Percentiles rank a stretch among this genome's conserved stretches.
Evolutionary conservation across 2,797 vertebrate species (phyloP).

Genomic region (Oophaga sylvatica): DNA sequence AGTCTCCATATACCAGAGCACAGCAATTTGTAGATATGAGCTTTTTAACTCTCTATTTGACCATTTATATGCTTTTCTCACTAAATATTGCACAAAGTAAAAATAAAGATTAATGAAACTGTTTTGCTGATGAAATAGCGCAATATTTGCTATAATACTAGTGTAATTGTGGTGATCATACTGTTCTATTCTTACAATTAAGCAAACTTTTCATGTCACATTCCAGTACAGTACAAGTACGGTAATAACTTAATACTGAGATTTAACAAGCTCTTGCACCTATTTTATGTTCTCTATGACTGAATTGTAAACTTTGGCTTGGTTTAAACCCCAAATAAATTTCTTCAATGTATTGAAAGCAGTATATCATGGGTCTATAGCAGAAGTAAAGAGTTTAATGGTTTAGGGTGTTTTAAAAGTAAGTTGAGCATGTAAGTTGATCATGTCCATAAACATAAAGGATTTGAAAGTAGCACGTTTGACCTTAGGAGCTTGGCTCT

Average conservation of each 20-base stretch:
- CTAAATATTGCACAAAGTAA: no score
- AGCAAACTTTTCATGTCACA: not conserved
- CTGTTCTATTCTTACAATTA: not conserved
- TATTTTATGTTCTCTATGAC: constrained; percentile 48
- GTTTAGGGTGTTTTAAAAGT: constrained; percentile 61
- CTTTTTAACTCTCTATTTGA: no score
- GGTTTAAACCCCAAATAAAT: constrained; percentile 47
- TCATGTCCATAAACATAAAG: constrained; percentile 62
- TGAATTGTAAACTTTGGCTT: constrained; percentile 60
- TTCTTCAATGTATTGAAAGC: constrained; percentile 34
- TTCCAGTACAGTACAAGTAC: constrained; percentile 17
- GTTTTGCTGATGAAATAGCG: not conserved
- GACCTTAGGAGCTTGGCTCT: constrained; percentile 56
- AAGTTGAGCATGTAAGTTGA: constrained; percentile 62
- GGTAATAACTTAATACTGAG: constrained; percentile 30
- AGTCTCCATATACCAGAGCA: no score
- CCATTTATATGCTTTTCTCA: no score
- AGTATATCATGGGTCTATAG: constrained; percentile 40
- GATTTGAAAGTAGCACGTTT: constrained; percentile 59
- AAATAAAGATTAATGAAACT: no score
- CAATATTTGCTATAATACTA: not conserved
- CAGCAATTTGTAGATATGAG: no score
- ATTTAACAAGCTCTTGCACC: constrained; percentile 27
- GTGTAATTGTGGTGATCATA: no score
- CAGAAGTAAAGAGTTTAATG: constrained; percentile 58